Evolutionary conservation across 2,797 vertebrate genomes (phyloP).

Genomic region (Dromococcyx pavoninus): DNA sequence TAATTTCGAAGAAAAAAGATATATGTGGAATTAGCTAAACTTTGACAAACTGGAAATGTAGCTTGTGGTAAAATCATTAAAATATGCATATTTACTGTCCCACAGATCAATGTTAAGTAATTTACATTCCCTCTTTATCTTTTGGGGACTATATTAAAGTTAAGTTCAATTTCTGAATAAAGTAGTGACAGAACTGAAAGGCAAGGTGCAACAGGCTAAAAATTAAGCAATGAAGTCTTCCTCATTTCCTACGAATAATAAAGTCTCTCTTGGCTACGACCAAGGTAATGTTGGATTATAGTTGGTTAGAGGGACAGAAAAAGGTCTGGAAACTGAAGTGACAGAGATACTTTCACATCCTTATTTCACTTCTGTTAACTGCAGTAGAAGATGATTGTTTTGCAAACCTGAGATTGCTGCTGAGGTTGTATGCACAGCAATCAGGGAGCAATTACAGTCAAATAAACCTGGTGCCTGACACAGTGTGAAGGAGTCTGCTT

Average conservation of each 20-base stretch:
- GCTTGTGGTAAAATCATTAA: neutral
- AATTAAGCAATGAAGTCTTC: neutral
- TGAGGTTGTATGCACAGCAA: neutral
- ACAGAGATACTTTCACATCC: neutral
- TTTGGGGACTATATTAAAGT: neutral
- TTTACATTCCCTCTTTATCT: neutral
- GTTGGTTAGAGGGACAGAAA: neutral
- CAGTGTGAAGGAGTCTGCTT: neutral
- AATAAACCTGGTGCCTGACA: neutral
- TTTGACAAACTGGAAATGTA: neutral
- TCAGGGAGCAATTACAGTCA: neutral
- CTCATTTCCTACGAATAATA: neutral
- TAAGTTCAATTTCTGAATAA: neutral
- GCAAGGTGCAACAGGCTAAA: neutral
- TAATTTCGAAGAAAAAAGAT: constrained; percentile 20
- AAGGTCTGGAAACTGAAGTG: neutral
- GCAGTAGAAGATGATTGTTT: neutral
- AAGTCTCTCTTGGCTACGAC: neutral
- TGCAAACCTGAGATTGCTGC: neutral
- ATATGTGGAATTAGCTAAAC: neutral
- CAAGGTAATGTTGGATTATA: neutral
- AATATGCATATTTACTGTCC: neutral
- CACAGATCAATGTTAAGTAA: neutral
- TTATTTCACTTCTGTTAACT: neutral
- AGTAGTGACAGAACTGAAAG: neutral